phyloP scores from a whole-genome alignment of 2,113 vertebrate genomes.

The Scalopus aquaticus region DNA sequence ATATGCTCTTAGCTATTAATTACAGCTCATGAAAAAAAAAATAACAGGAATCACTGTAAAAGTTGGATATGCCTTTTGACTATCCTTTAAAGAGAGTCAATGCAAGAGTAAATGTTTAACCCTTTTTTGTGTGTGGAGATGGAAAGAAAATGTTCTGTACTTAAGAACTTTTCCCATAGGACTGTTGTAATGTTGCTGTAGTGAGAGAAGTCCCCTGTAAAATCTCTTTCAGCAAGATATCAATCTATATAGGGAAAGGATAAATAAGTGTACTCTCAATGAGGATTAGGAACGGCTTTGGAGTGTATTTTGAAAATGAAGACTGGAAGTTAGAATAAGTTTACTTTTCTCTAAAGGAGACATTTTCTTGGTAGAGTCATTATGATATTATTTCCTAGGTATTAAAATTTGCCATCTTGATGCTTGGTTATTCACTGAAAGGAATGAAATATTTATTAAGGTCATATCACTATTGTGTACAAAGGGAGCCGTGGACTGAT shows the following conservation, averaged over 20 bases:
- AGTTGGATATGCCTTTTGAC: not conserved
- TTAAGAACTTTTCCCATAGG: conserved; percentile 42
- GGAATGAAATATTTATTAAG: conserved; percentile 90
- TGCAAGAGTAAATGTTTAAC: conserved; percentile 26
- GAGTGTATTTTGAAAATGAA: not conserved
- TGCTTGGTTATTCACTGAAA: conserved; percentile 79
- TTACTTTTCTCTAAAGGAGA: conserved; percentile 58
- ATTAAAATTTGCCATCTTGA: conserved; percentile 77
- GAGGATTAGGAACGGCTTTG: not conserved
- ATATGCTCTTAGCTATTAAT: not conserved
- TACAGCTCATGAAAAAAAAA: not conserved
- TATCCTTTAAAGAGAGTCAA: not conserved
- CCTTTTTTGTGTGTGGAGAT: not conserved
- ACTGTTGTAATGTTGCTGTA: conserved; percentile 24
- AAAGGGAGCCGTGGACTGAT: conserved; percentile 80
- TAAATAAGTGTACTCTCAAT: not conserved
- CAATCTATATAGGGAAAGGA: not conserved
- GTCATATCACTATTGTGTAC: conserved; percentile 80
- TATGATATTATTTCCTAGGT: conserved; percentile 72
- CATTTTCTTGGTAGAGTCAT: conserved; percentile 70
- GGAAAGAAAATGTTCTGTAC: conserved; percentile 23
- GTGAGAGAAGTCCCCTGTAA: conserved; percentile 11
- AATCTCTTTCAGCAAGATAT: not conserved
- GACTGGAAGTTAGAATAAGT: not conserved
- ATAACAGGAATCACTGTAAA: not conserved